A percentile compares a stretch with the other conserved stretches of the same genome.
phyloP scores from a whole-genome alignment of 2,888 invertebrate species.

The Sphaerophoria taeniata region DNA sequence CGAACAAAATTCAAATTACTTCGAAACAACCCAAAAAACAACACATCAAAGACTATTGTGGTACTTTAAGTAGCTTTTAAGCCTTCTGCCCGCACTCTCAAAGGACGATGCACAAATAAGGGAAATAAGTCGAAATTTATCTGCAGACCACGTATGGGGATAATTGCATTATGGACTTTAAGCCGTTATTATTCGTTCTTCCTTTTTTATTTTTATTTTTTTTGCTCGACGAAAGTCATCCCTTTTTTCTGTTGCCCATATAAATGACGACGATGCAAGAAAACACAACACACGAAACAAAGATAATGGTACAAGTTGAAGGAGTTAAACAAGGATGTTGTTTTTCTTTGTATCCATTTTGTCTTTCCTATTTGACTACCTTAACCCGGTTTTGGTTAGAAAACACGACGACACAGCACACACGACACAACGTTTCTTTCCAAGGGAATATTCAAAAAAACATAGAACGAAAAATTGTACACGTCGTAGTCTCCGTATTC shows the following conservation, averaged over 20 bases:
- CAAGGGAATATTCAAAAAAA: constrained; percentile 42
- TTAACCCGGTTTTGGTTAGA: constrained; percentile 34
- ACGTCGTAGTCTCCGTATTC: constrained; percentile 33
- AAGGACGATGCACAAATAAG: constrained; percentile 11
- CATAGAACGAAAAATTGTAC: constrained; percentile 44
- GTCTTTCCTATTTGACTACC: constrained; percentile 40
- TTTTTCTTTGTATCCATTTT: constrained; percentile 11
- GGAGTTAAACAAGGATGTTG: constrained; percentile 18
- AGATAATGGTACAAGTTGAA: constrained; percentile 52
- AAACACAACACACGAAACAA: constrained; percentile 25
- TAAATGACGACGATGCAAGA: constrained; percentile 41
- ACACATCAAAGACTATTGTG: neutral
- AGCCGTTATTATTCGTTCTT: constrained; percentile 17
- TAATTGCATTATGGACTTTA: constrained; percentile 68
- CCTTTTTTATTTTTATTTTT: constrained; percentile 17
- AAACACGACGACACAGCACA: constrained; percentile 39
- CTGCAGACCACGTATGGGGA: constrained; percentile 68
- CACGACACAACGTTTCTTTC: constrained; percentile 32
- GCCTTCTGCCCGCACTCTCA: neutral
- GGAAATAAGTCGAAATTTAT: constrained; percentile 54
- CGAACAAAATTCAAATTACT: neutral
- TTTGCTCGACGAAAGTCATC: constrained; percentile 31
- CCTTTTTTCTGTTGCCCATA: constrained; percentile 42
- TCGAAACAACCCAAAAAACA: neutral
- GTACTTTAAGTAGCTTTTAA: neutral